Evolutionary conservation across 2,797 vertebrate genomes (phyloP), one percentile per base, ranked within the genome.

Genomic region (Myotis vivesi): DNA sequence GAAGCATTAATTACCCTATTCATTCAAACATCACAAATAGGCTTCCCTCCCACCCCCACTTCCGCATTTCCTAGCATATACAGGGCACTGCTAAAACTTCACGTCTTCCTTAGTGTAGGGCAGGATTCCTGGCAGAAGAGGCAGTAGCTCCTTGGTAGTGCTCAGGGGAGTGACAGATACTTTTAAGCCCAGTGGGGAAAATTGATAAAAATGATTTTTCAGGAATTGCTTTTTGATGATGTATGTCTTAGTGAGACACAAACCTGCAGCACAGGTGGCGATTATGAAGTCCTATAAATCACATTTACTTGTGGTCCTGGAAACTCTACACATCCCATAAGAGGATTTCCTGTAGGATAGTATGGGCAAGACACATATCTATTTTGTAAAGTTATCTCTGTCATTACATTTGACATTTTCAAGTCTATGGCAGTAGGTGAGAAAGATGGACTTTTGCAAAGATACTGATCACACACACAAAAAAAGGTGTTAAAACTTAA

Each of bases 241-340:
- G 3, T 53, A 22, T 89, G 81, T 73, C 53, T 22, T 96, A 66
- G 38, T 73, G 44, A 38, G 83, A 94, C 46, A 57, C 46, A 95
- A 69, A 96, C 55, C 6, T 79, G 55, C 28, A 41, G 41, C 73
- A 84, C 68, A 95, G 33, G 72, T 95, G 49, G 2, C 11, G 57
- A 5, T 89, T 15, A 91, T 76, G 94, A 96, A 69, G 17, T 81
- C 72, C 64, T 92, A 79, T 92, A 94, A 30, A 41, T 93, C 76
- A 91, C 44, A 8, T 77, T 62, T 86, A 46, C 66, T 79, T 85
- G 23, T 71, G 79, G 77, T 87, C 75, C 82, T 89, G 62, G 80
- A 95, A 57, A 76, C 49, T 66, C 57, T 95, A 15, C 10, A 20
- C 23, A 88, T 16, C 16, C 38, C 44, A 0, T 62, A 49, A 94